Evolutionary conservation across 2,797 vertebrate genomes (phyloP), one percentile per base, ranked within the genome.

Genomic region (Chrosomus eos): DNA sequence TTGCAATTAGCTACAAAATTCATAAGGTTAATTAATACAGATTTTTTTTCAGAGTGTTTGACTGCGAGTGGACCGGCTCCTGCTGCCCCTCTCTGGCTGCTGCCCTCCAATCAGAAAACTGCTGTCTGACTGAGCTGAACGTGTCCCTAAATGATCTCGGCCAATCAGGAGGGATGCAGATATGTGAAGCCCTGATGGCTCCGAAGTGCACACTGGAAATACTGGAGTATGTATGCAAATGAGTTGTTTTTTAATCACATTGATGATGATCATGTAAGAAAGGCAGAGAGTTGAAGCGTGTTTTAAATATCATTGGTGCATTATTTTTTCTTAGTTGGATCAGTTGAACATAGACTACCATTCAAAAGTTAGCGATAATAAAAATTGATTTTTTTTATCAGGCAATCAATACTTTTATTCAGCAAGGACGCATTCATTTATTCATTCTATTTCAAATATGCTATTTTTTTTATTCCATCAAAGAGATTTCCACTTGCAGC

Each of bases 111-210:
- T 94, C 93, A 6, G 88, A 91, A 58, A 85, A 90, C 88, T 96
- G 93, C 88, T 86, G 18, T 53, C 92, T 98, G 84, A 87, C 90
- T 0, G 94, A 97, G 82, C 91, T 98, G 88, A 94, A 97, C 77
- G 92, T 97, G 55, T 96, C 97, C 71, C 91, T 95, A 73, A 98
- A 97, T 66, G 79, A 91, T 0, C 81, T 97, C 78, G 93, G 89
- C 0, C 95, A 97, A 1, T 84, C 93, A 23, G 96, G 96, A 60
- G 85, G 93, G 19, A 91, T 93, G 83, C 88, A 91, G 90, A 94
- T 98, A 87, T 94, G 94, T n/a, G 91, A 93, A 82, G 94, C 94
- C 5, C 89, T 97, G 81, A 90, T 81, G 80, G 88, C 88, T 77
- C 94, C 95, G 0, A 84, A 74, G 28, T 96, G 95, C 81, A 82